Conservation (phyloP, 2,113 vertebrate species). For the Heterotilapia buettikoferi region DNA sequence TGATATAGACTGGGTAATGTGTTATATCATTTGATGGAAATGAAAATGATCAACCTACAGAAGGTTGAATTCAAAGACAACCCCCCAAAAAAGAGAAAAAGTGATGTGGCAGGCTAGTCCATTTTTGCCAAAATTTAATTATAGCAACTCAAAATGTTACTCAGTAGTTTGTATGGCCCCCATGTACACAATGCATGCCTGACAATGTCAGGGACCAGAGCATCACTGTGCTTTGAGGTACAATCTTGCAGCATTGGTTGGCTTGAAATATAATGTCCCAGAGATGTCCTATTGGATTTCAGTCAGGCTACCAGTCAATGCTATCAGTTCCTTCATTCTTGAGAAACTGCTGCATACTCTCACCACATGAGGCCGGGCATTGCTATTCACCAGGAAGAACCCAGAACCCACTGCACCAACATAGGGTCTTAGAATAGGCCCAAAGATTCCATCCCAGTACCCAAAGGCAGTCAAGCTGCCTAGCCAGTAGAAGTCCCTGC, state of each 20-base stretch:
- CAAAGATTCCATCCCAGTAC: not conserved
- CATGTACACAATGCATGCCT: not conserved
- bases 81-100: not conserved
- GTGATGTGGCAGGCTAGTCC: not conserved
- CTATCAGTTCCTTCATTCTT: not conserved
- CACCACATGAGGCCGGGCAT: not conserved
- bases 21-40: not conserved
- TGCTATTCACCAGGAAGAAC: not conserved
- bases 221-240: not conserved
- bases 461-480: not conserved
- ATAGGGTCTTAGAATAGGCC: not conserved
- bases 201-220: not conserved
- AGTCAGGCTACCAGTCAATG: not conserved
- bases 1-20: not conserved
- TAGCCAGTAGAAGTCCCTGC: not conserved
- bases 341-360: not conserved
- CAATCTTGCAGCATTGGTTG: not conserved
- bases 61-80: not conserved
- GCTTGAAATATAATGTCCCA: not conserved
- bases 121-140: not conserved
- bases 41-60: not conserved
- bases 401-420: not conserved
- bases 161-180: not conserved
- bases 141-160: not conserved
- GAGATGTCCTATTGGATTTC: not conserved